Conservation (phyloP, 2,113 vertebrate species). For the Sphyrna mokarran region DNA sequence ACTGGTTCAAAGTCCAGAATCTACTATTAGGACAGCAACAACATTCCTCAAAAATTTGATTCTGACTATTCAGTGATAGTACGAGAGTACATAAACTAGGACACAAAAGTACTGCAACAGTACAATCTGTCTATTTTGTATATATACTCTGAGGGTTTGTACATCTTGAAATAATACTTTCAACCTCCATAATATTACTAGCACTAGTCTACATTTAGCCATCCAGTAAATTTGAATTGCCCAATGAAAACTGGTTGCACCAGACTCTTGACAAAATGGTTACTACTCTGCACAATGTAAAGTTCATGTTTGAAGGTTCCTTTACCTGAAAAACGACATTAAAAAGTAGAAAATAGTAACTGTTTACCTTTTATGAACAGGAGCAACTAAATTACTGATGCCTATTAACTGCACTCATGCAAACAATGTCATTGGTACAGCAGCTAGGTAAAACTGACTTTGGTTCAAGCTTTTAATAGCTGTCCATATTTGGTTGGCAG, state of each 20-base stretch:
- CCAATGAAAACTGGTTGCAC: conserved; percentile 35
- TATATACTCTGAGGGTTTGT: neutral
- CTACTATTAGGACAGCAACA: neutral
- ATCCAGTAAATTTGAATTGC: conserved; percentile 31
- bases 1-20: conserved; percentile 13
- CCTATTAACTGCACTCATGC: conserved; percentile 70
- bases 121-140: conserved; percentile 22
- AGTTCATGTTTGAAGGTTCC: conserved; percentile 22
- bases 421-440: conserved; percentile 89
- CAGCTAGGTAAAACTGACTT: conserved; percentile 97
- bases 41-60: conserved; percentile 3
- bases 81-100: neutral
- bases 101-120: neutral
- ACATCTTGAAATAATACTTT: conserved; percentile 4
- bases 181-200: conserved; percentile 12
- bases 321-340: conserved; percentile 19
- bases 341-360: conserved; percentile 36
- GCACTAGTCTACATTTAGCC: conserved; percentile 3
- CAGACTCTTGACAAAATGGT: conserved; percentile 35
- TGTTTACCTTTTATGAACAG: conserved; percentile 49
- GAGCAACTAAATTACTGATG: conserved; percentile 77
- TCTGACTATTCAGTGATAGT: conserved; percentile 13
- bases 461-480: conserved; percentile 97
- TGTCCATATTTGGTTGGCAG: conserved; percentile 64
- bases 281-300: conserved; percentile 26